Evolutionary conservation across 2,113 vertebrate genomes (phyloP).

Genomic region (Carollia perspicillata): DNA sequence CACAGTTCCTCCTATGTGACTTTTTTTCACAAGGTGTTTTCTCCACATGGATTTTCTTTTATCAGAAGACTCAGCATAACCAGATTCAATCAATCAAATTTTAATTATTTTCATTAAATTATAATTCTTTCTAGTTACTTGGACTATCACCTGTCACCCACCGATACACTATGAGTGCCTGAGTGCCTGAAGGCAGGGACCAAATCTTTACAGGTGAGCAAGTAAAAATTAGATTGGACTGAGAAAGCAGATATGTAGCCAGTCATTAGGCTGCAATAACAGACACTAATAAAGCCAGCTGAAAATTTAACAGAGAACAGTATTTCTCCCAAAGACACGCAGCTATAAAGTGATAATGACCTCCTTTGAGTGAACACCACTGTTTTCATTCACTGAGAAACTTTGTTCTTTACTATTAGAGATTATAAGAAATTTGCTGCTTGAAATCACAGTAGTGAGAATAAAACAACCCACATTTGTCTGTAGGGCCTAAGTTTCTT

Average conservation of each 20-base stretch:
- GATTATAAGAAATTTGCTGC: not conserved
- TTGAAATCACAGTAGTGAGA: conserved; percentile 18
- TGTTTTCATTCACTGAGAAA: conserved; percentile 22
- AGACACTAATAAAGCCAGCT: conserved; percentile 10
- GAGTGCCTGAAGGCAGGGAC: not conserved
- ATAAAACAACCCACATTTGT: not conserved
- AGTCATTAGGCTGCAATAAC: not conserved
- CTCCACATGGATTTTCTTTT: conserved; percentile 21
- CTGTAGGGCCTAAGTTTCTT: not conserved
- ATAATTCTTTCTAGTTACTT: not conserved
- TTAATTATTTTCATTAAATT: not conserved
- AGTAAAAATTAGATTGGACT: not conserved
- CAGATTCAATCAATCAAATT: not conserved
- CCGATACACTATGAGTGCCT: not conserved
- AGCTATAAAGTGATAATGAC: not conserved
- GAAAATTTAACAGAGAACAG: not conserved
- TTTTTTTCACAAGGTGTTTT: not conserved
- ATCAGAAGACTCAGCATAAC: not conserved
- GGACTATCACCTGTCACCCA: not conserved
- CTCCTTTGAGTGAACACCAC: not conserved
- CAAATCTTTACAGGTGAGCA: not conserved
- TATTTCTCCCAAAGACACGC: not conserved
- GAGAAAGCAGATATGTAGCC: not conserved
- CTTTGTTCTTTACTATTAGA: not conserved
- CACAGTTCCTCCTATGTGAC: not conserved